Conservation (phyloP, 1,140 invertebrate species). For the Linepithema humile region DNA sequence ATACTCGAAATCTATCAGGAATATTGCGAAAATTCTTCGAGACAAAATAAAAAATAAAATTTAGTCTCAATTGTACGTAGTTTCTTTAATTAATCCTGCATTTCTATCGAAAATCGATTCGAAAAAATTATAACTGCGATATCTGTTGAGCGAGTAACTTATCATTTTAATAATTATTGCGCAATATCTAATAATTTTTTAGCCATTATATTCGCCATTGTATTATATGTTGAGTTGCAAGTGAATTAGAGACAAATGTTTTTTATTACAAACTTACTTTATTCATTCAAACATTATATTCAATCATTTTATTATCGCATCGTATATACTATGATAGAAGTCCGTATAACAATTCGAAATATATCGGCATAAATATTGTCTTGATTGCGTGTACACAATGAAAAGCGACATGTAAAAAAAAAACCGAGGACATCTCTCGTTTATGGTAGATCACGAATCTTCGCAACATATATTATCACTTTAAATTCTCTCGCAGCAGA, state of each 20-base stretch:
- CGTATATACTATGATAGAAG: conserved; percentile 25
- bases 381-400: conserved; percentile 5
- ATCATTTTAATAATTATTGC: background rate
- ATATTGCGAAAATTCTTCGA: conserved; percentile 1
- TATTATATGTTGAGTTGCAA: background rate
- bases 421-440: no score
- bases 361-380: conserved; percentile 37
- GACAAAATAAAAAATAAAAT: conserved; percentile 41
- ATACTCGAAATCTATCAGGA: background rate
- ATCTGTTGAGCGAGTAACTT: background rate
- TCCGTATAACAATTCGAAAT: conserved; percentile 55
- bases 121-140: background rate
- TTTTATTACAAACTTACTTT: conserved; percentile 67
- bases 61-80: background rate
- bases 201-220: background rate
- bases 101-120: background rate
- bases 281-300: conserved; percentile 56
- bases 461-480: background rate
- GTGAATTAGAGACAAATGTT: conserved; percentile 10
- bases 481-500: background rate
- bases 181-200: background rate
- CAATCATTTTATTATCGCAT: conserved; percentile 52
- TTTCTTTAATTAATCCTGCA: conserved; percentile 10
- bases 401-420: background rate
- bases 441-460: background rate